phyloP scores from a whole-genome alignment of 2,113 vertebrate genomes.

The Neopipo cinnamomea region DNA sequence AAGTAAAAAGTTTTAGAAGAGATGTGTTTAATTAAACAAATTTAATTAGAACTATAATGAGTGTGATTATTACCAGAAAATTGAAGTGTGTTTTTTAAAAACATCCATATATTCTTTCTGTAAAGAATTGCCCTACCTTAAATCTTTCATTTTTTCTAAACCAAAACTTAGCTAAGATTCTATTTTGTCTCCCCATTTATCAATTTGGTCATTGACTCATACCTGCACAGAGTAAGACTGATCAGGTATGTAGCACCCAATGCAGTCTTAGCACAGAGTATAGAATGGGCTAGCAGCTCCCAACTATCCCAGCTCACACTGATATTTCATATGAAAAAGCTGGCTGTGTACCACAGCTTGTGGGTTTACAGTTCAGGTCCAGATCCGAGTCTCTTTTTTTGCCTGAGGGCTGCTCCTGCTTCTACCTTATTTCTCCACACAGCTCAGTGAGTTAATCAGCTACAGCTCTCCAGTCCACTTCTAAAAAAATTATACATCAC shows the following conservation, averaged over 20 bases:
- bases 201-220: background rate
- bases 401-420: background rate
- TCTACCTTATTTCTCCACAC: background rate
- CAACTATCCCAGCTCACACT: background rate
- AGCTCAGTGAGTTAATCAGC: background rate
- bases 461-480: background rate
- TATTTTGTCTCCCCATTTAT: background rate
- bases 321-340: background rate
- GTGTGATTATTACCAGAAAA: background rate
- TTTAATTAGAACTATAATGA: background rate
- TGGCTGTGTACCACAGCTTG: background rate
- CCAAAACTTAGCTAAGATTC: background rate
- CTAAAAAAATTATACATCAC: background rate
- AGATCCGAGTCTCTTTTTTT: background rate
- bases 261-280: background rate
- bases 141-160: background rate
- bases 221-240: background rate
- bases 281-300: background rate
- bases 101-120: background rate
- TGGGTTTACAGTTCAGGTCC: background rate
- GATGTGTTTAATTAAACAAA: background rate
- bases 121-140: background rate
- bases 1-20: conserved; percentile 5
- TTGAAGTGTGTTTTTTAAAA: background rate
- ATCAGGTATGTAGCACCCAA: background rate